Conservation (phyloP, 2,888 invertebrate genomes). For the Panopea generosa region DNA sequence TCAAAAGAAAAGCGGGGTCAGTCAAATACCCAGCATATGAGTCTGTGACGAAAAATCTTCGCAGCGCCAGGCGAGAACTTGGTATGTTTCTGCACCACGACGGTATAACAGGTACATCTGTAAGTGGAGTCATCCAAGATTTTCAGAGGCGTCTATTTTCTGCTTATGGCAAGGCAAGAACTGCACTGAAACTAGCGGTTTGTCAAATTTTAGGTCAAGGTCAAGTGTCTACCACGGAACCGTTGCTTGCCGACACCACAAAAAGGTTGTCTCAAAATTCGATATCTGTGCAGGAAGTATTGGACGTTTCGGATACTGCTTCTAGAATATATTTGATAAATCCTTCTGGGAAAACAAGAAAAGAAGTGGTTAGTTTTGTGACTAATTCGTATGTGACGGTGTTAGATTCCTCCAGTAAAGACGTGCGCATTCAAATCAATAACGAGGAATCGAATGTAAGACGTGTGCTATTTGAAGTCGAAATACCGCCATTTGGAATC, state of each 20-base stretch:
- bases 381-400: slow-evolving; percentile 36
- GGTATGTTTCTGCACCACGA: slow-evolving; percentile 99
- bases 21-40: slow-evolving; percentile 21
- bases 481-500: too few species aligned
- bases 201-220: slow-evolving; percentile 63
- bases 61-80: slow-evolving; percentile 90
- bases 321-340: slow-evolving; percentile 42
- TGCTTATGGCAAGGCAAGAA: slow-evolving; percentile 61
- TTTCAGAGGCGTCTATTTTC: slow-evolving; percentile 86
- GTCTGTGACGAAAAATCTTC: slow-evolving; percentile 84
- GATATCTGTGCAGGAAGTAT: not conserved
- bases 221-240: slow-evolving; percentile 13
- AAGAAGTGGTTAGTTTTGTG: slow-evolving; percentile 47
- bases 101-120: slow-evolving; percentile 98
- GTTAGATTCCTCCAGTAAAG: not conserved
- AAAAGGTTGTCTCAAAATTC: not conserved
- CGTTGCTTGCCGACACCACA: too few species aligned
- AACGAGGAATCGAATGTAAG: too few species aligned
- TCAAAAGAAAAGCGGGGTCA: slow-evolving; percentile 20
- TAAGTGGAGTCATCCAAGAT: slow-evolving; percentile 95
- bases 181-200: slow-evolving; percentile 61
- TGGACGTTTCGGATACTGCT: slow-evolving; percentile 18
- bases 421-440: slow-evolving; percentile 1
- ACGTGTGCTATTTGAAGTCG: too few species aligned
- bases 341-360: slow-evolving; percentile 50